phyloP scores from a whole-genome alignment of 2,113 vertebrate genomes.

The Pseudorectes ferrugineus region DNA sequence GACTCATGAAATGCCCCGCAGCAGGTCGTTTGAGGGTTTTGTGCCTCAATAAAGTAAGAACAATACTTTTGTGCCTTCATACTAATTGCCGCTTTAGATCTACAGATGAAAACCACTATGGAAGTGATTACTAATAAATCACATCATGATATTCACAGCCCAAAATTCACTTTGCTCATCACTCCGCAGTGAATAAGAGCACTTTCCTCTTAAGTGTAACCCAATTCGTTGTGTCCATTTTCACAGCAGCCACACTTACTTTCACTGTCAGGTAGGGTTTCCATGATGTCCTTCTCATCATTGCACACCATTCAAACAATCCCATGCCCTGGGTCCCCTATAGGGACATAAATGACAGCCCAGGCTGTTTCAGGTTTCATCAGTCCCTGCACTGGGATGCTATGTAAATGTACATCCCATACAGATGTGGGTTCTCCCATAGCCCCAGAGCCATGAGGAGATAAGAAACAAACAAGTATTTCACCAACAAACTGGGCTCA shows the following conservation, averaged over 20 bases:
- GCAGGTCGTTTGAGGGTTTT: constrained; percentile 11
- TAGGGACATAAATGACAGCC: rapidly evolving
- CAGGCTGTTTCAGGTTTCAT: neutral
- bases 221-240: constrained; percentile 3
- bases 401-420: neutral
- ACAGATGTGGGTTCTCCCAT: rapidly evolving
- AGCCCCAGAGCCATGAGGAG: rapidly evolving
- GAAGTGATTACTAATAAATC: constrained; percentile 32
- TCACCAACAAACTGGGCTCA: neutral
- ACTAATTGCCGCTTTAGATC: constrained; percentile 45
- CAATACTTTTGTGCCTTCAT: neutral
- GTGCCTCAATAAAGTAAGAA: constrained; percentile 1
- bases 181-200: neutral
- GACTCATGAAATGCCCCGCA: constrained; percentile 13
- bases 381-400: neutral
- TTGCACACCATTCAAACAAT: neutral
- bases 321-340: rapidly evolving
- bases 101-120: neutral
- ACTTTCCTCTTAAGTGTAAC: neutral
- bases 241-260: constrained; percentile 3
- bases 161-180: neutral
- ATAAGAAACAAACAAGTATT: neutral
- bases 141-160: neutral
- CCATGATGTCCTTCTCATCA: neutral
- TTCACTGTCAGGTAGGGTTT: neutral